A percentile compares a stretch with the other conserved stretches of the same genome.
Evolutionary conservation across 1,140 invertebrate species (phyloP).

Genomic region (Lepidostoma basale): DNA sequence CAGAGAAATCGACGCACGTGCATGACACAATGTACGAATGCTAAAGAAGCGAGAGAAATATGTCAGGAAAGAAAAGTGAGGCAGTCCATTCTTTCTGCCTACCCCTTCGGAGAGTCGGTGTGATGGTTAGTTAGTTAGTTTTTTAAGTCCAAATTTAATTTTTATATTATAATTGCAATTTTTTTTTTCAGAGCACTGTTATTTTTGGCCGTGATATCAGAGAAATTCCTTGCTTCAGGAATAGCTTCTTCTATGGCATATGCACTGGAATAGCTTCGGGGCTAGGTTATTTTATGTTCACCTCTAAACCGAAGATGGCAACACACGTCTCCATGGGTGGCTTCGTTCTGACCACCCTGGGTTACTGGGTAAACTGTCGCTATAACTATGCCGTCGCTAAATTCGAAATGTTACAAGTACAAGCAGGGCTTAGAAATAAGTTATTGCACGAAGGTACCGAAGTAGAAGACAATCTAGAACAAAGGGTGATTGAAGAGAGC

Average conservation of each 20-base stretch:
- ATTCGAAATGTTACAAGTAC: slow-evolving; percentile 55
- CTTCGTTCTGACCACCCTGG: slow-evolving; percentile 60
- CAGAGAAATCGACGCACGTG: too few species aligned
- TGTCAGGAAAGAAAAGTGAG: too few species aligned
- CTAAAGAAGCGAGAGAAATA: too few species aligned
- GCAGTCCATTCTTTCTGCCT: too few species aligned
- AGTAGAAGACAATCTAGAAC: slow-evolving; percentile 47
- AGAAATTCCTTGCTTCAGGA: slow-evolving; percentile 64
- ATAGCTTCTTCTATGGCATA: slow-evolving; percentile 64
- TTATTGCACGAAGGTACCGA: slow-evolving; percentile 54
- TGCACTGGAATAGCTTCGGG: slow-evolving; percentile 62
- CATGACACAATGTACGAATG: too few species aligned
- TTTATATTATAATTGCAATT: not conserved
- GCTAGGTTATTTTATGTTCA: slow-evolving; percentile 64
- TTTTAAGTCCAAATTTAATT: too few species aligned
- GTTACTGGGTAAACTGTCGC: slow-evolving; percentile 63
- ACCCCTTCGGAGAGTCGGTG: too few species aligned
- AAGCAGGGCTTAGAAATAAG: slow-evolving; percentile 51
- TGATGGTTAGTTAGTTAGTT: too few species aligned
- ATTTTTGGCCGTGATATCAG: slow-evolving; percentile 60
- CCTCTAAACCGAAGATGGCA: slow-evolving; percentile 60
- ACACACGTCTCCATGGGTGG: slow-evolving; percentile 60
- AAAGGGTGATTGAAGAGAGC: slow-evolving; percentile 14
- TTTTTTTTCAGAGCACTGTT: slow-evolving; percentile 34
- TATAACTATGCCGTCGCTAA: slow-evolving; percentile 58